These are phyloP conservation scores for Paratrypauchen microcephalus DNA, from an alignment of 2,797 vertebrate genomes.

Conservation along the genomic window DNA sequence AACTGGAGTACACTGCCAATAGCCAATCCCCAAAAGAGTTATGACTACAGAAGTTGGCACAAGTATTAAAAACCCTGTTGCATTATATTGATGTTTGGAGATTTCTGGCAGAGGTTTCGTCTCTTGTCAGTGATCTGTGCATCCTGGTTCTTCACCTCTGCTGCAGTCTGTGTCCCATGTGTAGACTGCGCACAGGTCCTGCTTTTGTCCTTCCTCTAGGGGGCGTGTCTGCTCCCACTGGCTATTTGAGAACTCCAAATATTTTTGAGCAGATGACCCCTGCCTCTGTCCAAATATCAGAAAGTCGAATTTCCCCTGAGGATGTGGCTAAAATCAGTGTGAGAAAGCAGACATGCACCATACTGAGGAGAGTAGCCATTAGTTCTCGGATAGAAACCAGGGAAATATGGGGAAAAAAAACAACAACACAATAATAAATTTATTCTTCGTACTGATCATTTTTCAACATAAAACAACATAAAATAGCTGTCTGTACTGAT, in stretches of 20 bases:
- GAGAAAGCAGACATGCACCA: conserved; percentile 63
- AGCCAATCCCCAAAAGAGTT: not conserved
- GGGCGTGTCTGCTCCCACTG: conserved; percentile 24
- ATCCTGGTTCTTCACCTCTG: conserved; percentile 12
- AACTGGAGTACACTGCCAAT: not conserved
- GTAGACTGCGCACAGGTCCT: conserved; percentile 21
- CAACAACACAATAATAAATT: no score
- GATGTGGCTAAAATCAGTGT: conserved; percentile 71
- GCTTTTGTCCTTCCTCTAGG: conserved; percentile 36
- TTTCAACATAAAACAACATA: no score
- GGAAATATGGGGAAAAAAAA: no score
- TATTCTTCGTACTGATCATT: no score
- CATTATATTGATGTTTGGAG: conserved; percentile 8
- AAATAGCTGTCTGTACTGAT: no score
- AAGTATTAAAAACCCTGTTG: not conserved
- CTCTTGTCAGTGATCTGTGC: conserved; percentile 26
- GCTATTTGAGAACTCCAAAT: conserved; percentile 28
- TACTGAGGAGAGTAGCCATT: conserved; percentile 23
- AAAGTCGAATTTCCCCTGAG: conserved; percentile 47
- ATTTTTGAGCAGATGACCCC: conserved; percentile 28
- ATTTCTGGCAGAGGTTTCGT: conserved; percentile 17
- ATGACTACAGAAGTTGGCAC: not conserved
- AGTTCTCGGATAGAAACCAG: conserved; percentile 14
- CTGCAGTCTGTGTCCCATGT: conserved; percentile 41
- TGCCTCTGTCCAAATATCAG: not conserved